Evolutionary conservation across 2,797 vertebrate genomes (phyloP).

Genomic region (Cebuella pygmaea): DNA sequence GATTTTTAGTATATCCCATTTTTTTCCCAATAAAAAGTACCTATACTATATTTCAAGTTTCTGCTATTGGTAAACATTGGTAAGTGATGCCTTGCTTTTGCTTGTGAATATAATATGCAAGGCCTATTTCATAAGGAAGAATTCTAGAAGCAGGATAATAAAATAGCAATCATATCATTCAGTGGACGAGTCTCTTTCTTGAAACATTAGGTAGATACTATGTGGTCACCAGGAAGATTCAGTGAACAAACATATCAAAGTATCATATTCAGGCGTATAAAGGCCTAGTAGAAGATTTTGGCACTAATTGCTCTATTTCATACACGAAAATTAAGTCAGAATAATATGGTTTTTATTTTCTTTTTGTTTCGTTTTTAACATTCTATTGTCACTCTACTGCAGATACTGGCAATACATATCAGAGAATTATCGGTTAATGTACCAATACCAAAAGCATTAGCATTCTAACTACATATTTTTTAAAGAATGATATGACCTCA

Average conservation of each 20-base stretch:
- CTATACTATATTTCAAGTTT: neutral
- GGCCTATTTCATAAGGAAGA: neutral
- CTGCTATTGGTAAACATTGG: neutral
- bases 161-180: neutral
- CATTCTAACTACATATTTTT: neutral
- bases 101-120: neutral
- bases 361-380: neutral
- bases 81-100: neutral
- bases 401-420: neutral
- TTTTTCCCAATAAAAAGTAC: neutral
- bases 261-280: neutral
- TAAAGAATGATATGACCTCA: neutral
- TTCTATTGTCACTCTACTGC: neutral
- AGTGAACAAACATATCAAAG: neutral
- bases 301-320: neutral
- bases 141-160: neutral
- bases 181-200: neutral
- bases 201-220: neutral
- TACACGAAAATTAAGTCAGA: neutral
- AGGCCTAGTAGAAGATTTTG: neutral
- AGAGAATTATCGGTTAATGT: neutral
- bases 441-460: neutral
- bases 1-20: neutral
- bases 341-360: neutral
- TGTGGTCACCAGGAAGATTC: too few species aligned